Evolutionary conservation across 92 coral and sea anemone species (phyloP).

Genomic region (Epizoanthus illoricatus): DNA sequence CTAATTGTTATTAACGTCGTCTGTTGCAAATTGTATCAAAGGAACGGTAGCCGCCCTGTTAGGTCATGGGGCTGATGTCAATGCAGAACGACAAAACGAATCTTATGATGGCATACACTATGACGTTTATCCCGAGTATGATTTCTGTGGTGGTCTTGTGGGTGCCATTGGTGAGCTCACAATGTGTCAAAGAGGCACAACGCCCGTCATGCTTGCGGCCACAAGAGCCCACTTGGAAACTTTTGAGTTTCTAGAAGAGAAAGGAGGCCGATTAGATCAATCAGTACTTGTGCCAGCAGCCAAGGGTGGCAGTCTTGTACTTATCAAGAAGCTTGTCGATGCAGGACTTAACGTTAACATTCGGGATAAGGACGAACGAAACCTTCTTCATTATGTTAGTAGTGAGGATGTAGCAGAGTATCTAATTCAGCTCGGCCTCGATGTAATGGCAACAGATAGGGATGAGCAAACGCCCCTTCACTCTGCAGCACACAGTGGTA

Average conservation of each 20-base stretch:
- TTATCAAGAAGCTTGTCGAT: not conserved
- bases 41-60: conserved; percentile 5
- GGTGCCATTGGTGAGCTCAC: conserved; percentile 17
- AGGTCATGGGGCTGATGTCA: conserved; percentile 11
- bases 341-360: not conserved
- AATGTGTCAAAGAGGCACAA: not conserved
- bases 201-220: conserved; percentile 21
- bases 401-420: not conserved
- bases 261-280: conserved; percentile 2
- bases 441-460: conserved; percentile 5
- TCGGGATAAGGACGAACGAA: not conserved
- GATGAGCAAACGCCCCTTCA: not conserved
- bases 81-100: not conserved
- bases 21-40: too few species aligned
- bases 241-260: conserved; percentile 8
- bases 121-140: conserved; percentile 18
- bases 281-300: conserved; percentile 3
- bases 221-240: conserved; percentile 11
- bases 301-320: not conserved
- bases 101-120: conserved; percentile 13
- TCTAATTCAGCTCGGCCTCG: not conserved
- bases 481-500: not conserved
- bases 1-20: too few species aligned
- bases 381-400: conserved; percentile 4
- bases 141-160: conserved; percentile 11